Evolutionary conservation across 2,888 invertebrate genomes (phyloP), one percentile per base, ranked within the genome.

Genomic region (Parascotia fuliginaria): DNA sequence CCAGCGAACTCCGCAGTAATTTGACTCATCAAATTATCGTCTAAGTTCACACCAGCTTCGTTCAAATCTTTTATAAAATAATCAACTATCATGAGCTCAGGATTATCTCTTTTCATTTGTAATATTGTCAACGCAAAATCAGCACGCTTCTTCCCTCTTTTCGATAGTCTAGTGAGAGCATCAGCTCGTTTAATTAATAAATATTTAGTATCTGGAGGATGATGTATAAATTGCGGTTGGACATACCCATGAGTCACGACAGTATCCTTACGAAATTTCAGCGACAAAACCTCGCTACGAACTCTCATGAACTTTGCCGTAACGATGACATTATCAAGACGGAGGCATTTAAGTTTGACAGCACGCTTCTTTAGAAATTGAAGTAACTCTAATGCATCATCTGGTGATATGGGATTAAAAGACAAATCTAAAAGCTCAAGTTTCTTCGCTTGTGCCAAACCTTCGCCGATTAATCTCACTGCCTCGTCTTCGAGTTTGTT

Each of bases 341-440:
- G 55, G 19, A 86, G 55, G 12, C 73, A 64, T 31, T 65, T 43
- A 7, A 84, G 19, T 33, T 74, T 76, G 3, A 81, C 71, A 14
- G 14, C 39, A 1, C 51, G 36, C 0, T 54, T 11, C 37, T 51
- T 67, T 60, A 83, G 53, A 4, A 50, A 60, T 3, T 22, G 33
- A 0, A 86, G 50, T 7, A 85, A 32, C 0, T 41, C 15, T 2
- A 73, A 34, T 0, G 83, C 83, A 34, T 81, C 81, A 0, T 44
- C 15, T 0, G 77, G 72, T 2, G 53, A 49, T 2, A 86, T 45
- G 3, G 79, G 79, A 51, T 86, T 86, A 42, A 53, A 64, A 0
- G 86, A 86, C 9, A 86, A 42, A 46, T 85, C 66, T 40, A 85
- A 51, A 1, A 72, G 73, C 1, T 45, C 37, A 0, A 85, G 49